Evolutionary conservation across 1,140 invertebrate species (phyloP).

Genomic region (roundworm (Caenorhabditis elegans)): WBcel235 BX284605.5:14513501-14514000

Average conservation of each 20-base stretch:
- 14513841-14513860: constrained; percentile 21
- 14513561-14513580: background rate
- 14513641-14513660: background rate
- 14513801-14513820: background rate
- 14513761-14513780: constrained; percentile 12
- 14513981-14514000: background rate
- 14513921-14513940: constrained; percentile 30
- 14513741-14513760: constrained; percentile 11
- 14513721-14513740: constrained; percentile 19
- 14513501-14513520: constrained; percentile 28
- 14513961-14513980: background rate
- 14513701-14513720: background rate
- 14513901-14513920: background rate
- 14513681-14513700: constrained; percentile 5
- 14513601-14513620: background rate
- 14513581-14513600: background rate
- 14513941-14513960: background rate
- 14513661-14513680: background rate
- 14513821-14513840: background rate
- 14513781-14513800: constrained; percentile 34
- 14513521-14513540: constrained; percentile 8
- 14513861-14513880: constrained; percentile 24
- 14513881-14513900: constrained; percentile 3
- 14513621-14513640: background rate
- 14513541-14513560: constrained; percentile 18